Evolutionary conservation across 2,113 vertebrate genomes (phyloP).

Genomic region (Hemibagrus wyckioides): DNA sequence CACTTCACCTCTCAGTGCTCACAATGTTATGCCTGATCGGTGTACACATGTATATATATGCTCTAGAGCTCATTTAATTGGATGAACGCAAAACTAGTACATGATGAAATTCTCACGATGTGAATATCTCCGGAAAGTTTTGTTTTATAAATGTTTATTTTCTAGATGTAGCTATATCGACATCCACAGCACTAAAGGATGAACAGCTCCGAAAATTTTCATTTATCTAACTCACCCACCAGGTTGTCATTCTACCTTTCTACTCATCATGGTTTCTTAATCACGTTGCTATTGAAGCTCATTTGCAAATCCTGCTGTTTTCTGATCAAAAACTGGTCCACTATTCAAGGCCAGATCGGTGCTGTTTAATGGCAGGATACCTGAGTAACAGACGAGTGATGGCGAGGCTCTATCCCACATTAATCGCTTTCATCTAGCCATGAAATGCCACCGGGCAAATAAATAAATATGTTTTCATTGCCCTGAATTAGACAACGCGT

Average conservation of each 20-base stretch:
- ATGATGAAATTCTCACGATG: not conserved
- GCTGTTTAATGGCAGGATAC: not conserved
- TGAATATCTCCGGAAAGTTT: no score
- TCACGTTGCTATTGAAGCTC: conserved; percentile 19
- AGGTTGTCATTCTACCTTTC: not conserved
- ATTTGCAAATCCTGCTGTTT: conserved; percentile 47
- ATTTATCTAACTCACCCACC: not conserved
- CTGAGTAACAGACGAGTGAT: not conserved
- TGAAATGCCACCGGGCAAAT: not conserved
- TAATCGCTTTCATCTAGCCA: not conserved
- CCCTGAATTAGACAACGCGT: not conserved
- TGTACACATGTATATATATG: no score
- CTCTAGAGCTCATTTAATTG: not conserved
- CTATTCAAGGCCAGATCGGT: not conserved
- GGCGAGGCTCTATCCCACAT: not conserved
- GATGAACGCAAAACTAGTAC: not conserved
- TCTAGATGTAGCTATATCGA: not conserved
- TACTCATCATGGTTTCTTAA: not conserved
- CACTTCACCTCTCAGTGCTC: no score
- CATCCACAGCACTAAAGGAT: not conserved
- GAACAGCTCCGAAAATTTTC: not conserved
- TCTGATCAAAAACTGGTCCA: conserved; percentile 50
- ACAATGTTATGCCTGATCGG: no score
- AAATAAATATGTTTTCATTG: not conserved
- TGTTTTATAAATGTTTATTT: not conserved